Evolutionary conservation across 2,797 vertebrate species (phyloP).

Genomic region (Enteromius fasciolatus): DNA sequence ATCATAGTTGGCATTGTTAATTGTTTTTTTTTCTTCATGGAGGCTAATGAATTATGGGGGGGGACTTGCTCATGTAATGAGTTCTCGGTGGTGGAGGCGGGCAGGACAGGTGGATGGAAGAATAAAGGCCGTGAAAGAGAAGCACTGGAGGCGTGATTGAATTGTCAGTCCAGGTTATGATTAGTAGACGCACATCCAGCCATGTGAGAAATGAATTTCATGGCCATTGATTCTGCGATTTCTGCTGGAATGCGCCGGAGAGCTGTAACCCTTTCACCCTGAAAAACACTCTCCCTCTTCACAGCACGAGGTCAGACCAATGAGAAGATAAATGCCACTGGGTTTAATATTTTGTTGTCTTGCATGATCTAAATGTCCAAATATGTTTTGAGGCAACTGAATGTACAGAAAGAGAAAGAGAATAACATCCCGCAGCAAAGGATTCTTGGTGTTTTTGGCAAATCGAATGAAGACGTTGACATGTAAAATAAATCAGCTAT

Average conservation of each 20-base stretch:
- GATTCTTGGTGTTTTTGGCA: constrained; percentile 17
- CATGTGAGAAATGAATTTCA: constrained; percentile 85
- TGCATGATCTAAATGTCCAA: background rate
- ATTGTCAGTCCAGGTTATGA: constrained; percentile 83
- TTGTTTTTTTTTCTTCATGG: constrained; percentile 75
- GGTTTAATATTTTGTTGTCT: constrained; percentile 10
- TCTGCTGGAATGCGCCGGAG: constrained; percentile 74
- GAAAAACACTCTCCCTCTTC: constrained; percentile 37
- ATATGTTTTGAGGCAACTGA: background rate
- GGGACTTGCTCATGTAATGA: constrained; percentile 60
- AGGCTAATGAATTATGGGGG: constrained; percentile 68
- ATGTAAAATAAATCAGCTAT: constrained; percentile 35
- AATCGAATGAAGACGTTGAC: constrained; percentile 9
- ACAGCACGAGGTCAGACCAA: constrained; percentile 19
- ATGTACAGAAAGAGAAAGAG: background rate
- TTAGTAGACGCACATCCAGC: constrained; percentile 76
- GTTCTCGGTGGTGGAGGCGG: constrained; percentile 35
- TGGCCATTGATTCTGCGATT: constrained; percentile 80
- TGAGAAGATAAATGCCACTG: constrained; percentile 24
- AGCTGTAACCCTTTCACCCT: constrained; percentile 52
- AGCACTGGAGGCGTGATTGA: constrained; percentile 70
- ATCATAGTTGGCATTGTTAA: constrained; percentile 76
- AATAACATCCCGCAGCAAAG: background rate
- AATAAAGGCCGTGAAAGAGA: constrained; percentile 54
- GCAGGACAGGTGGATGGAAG: constrained; percentile 18